Base-by-base conservation (phyloP, 2,888 invertebrate genomes). In the Drosophila helvetica region DNA sequence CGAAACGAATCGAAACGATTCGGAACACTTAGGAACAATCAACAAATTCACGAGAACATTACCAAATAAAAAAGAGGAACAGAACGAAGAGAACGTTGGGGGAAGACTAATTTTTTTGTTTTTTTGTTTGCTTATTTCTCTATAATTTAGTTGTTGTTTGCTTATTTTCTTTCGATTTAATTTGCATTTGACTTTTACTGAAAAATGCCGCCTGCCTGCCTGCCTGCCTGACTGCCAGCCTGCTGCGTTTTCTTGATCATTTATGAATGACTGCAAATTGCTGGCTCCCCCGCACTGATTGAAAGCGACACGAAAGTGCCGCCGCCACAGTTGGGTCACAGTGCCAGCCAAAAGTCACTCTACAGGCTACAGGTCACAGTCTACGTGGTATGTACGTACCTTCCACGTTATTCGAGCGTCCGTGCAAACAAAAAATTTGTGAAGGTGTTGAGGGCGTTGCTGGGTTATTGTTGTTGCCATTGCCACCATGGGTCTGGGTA, bases 401-500 rank as follows among this genome's bases (percentile, higher is more conserved):
- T 83, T 90, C 88, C n/a, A 90, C 61, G 58, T 87, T 85, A 71
- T 87, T 77, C 17, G 82, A 78, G 33, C 82, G 86, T n/a, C 90
- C 90, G 74, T 90, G 89, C 69, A 90, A 81, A 70, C 90, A 89
- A 67, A 81, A 86, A 65, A 88, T 85, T 73, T 88, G 86, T 30
- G 88, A 77, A 56, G 63, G 77, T 67, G 81, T 70, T 54, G 65
- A 52, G 19, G 68, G 67, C 17, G 71, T 71, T 74, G 71, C 57
- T 56, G 75, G 62, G 57, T 80, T 90, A 61, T 82, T 86, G 75
- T 78, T 82, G 69, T 78, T 77, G 62, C 66, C 72, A 64, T 67
- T 77, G 46, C 69, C 68, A 47, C 60, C 66, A 33, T 42, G 46
- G 43, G 15, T 12, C 19, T n/a, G 27, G 60, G 45, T 64, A 33